A percentile compares a stretch with the other conserved stretches of the same genome.
Evolutionary conservation across 2,888 invertebrate genomes (phyloP).

Genomic region (Agrilus mali): DNA sequence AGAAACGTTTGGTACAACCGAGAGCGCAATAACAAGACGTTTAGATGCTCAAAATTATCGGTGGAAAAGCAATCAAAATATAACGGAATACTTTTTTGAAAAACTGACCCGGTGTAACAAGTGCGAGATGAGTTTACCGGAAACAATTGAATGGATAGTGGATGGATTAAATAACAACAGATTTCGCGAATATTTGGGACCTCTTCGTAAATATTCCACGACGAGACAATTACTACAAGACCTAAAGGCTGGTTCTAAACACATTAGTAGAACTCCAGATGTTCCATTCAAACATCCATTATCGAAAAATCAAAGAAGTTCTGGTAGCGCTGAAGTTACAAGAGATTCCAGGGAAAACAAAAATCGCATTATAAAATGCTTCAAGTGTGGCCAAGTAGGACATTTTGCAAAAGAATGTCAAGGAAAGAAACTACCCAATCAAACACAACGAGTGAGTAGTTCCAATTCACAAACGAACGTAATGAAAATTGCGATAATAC

Average conservation of each 20-base stretch:
- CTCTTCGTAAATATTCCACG: slow-evolving; percentile 11
- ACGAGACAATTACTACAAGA: slow-evolving; percentile 9
- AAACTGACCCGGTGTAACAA: slow-evolving; percentile 15
- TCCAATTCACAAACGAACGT: no score
- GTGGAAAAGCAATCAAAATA: slow-evolving; percentile 9
- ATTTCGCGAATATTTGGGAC: slow-evolving; percentile 12
- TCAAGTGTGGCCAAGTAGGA: no score
- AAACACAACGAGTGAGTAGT: no score
- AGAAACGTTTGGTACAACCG: background rate
- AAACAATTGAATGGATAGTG: slow-evolving; percentile 15
- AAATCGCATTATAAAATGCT: no score
- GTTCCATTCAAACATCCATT: no score
- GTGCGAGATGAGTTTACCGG: slow-evolving; percentile 11
- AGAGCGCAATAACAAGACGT: slow-evolving; percentile 1
- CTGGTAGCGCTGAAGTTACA: no score
- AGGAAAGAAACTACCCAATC: no score
- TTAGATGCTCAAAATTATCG: slow-evolving; percentile 13
- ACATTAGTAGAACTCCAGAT: no score
- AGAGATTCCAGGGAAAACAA: no score
- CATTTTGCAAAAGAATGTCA: no score
- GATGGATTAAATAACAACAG: slow-evolving; percentile 9
- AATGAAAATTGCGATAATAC: background rate
- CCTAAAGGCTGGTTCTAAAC: no score
- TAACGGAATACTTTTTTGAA: slow-evolving; percentile 15
- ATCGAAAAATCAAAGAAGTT: no score